These are phyloP conservation scores for Ditylenchus weischeri DNA, from an alignment of 2,888 invertebrate genomes.

Conservation along the genomic window DNA sequence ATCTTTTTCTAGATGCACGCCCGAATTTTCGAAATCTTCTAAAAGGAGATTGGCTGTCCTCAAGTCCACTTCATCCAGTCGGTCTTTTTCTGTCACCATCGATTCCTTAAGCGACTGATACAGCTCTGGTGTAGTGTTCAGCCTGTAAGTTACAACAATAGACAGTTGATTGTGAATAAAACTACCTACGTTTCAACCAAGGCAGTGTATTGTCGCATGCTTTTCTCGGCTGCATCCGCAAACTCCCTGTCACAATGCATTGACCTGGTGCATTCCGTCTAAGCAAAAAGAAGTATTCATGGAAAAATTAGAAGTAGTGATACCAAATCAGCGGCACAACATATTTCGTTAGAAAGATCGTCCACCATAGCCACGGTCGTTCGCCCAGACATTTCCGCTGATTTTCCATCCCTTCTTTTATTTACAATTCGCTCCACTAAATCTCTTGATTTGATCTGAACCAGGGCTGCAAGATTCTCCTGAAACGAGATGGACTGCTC, in stretches of 20 bases:
- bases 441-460: conserved; percentile 9
- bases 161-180: conserved; percentile 8
- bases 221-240: conserved; percentile 79
- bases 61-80: conserved; percentile 70
- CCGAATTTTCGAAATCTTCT: conserved; percentile 95
- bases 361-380: conserved; percentile 80
- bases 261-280: conserved; percentile 86
- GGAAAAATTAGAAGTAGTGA: conserved; percentile 19
- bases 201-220: conserved; percentile 80
- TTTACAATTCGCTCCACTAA: conserved; percentile 24
- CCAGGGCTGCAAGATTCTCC: neutral
- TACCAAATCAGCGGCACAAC: conserved; percentile 86
- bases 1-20: conserved; percentile 81
- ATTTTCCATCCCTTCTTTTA: conserved; percentile 13
- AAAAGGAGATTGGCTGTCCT: conserved; percentile 84
- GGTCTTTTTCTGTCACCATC: conserved; percentile 67
- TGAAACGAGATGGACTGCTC: too few species aligned
- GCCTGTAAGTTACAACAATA: conserved; percentile 47
- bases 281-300: conserved; percentile 24
- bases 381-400: conserved; percentile 1
- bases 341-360: conserved; percentile 86
- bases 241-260: conserved; percentile 78
- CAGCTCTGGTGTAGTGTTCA: conserved; percentile 83
- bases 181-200: conserved; percentile 74
- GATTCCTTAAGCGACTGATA: conserved; percentile 76